Evolutionary conservation across 2,113 vertebrate species (phyloP).

Genomic region (Macquaria australasica): DNA sequence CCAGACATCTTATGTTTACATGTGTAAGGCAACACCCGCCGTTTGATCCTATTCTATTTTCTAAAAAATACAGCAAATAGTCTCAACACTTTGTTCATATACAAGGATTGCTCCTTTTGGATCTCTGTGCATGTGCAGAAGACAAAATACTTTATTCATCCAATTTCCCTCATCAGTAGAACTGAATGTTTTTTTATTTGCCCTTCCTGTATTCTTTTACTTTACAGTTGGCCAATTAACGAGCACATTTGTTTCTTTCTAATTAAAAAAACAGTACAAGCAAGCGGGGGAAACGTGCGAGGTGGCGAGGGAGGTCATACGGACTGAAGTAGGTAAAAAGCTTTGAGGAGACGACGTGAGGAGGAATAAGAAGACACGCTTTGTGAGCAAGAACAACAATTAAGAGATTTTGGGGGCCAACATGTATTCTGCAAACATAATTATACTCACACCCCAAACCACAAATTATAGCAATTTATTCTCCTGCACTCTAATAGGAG

Average conservation of each 20-base stretch:
- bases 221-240: constrained; percentile 31
- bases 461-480: constrained; percentile 26
- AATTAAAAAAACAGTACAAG: constrained; percentile 38
- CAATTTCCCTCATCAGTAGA: constrained; percentile 13
- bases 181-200: background rate
- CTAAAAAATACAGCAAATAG: constrained; percentile 13
- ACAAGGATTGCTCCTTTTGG: background rate
- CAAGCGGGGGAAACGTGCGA: background rate
- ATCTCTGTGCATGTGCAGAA: background rate
- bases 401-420: constrained; percentile 20
- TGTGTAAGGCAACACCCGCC: constrained; percentile 39
- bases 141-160: constrained; percentile 24
- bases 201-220: background rate
- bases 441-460: constrained; percentile 20
- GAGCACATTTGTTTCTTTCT: constrained; percentile 46
- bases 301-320: constrained; percentile 23
- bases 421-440: constrained; percentile 45
- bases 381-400: constrained; percentile 37
- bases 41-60: constrained; percentile 52
- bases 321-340: background rate
- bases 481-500: constrained; percentile 5
- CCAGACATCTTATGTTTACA: constrained; percentile 65
- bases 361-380: constrained; percentile 17
- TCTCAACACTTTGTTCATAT: background rate
- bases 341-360: constrained; percentile 23